Evolutionary conservation across 2,888 invertebrate genomes (phyloP).

Genomic region (Uropetala carovei): DNA sequence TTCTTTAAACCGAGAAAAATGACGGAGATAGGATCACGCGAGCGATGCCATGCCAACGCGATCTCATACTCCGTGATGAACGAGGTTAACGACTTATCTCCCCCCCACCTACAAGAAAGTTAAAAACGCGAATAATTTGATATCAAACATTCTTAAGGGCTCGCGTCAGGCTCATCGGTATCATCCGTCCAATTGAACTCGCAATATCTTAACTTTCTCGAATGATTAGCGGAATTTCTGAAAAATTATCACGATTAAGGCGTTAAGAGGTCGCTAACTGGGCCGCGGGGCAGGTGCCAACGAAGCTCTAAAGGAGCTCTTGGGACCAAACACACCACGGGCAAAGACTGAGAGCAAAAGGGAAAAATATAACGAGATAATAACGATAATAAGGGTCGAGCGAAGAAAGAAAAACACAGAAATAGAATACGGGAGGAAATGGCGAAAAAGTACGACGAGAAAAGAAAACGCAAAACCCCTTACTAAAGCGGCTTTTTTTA

Average conservation of each 20-base stretch:
- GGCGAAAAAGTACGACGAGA: not conserved
- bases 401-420: not conserved
- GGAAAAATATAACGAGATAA: slow-evolving; percentile 17
- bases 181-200: not conserved
- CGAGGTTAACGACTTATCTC: too few relatives aligned
- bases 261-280: slow-evolving; percentile 12
- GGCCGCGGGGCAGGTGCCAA: not conserved
- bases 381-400: not conserved
- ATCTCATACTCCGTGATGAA: too few relatives aligned
- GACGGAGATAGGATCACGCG: too few relatives aligned
- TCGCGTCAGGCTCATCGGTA: too few relatives aligned
- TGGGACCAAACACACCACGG: not conserved
- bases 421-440: not conserved
- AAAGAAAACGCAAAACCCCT: not conserved
- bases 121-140: too few relatives aligned
- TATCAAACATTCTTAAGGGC: too few relatives aligned
- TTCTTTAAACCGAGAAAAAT: too few relatives aligned
- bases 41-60: too few relatives aligned
- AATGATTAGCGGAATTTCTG: not conserved
- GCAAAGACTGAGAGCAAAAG: not conserved
- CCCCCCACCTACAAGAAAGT: too few relatives aligned
- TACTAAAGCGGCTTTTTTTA: not conserved
- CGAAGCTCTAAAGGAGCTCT: not conserved
- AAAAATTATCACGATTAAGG: not conserved
- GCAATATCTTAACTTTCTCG: not conserved